Evolutionary conservation across 2,888 invertebrate genomes (phyloP).

Genomic region (Nesidiocoris tenuis): DNA sequence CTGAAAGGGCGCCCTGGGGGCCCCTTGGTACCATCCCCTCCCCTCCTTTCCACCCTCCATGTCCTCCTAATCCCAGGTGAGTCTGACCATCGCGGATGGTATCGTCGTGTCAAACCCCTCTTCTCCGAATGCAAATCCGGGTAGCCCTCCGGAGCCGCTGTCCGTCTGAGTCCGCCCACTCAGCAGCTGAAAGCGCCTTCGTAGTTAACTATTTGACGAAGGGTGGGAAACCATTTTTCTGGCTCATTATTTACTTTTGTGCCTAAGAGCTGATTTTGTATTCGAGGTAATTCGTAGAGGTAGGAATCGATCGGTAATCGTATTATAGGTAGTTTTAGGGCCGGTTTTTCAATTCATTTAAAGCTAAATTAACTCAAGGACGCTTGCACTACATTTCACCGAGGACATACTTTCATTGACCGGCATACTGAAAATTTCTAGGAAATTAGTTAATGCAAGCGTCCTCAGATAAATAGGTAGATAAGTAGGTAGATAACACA

Average conservation of each 20-base stretch:
- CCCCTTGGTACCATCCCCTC: neutral
- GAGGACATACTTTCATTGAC: no score
- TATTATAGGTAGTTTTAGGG: no score
- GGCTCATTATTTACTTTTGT: neutral
- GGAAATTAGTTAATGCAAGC: no score
- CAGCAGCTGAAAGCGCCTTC: neutral
- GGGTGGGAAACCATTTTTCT: neutral
- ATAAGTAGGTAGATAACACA: no score
- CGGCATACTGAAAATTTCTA: no score
- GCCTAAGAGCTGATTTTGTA: neutral
- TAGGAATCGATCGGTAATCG: no score
- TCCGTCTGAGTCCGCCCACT: neutral
- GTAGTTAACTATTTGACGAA: neutral
- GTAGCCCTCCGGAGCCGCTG: neutral
- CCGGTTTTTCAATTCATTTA: no score
- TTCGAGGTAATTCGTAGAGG: neutral
- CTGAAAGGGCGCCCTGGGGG: slow-evolving; percentile 22
- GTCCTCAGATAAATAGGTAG: no score
- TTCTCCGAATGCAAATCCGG: neutral
- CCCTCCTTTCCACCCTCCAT: neutral
- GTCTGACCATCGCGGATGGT: neutral
- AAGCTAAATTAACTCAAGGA: no score
- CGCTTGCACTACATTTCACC: no score
- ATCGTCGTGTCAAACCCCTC: neutral
- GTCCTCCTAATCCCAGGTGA: neutral